phyloP scores from a whole-genome alignment of 1,140 invertebrate species.

The Tetramorium parvispinum region DNA sequence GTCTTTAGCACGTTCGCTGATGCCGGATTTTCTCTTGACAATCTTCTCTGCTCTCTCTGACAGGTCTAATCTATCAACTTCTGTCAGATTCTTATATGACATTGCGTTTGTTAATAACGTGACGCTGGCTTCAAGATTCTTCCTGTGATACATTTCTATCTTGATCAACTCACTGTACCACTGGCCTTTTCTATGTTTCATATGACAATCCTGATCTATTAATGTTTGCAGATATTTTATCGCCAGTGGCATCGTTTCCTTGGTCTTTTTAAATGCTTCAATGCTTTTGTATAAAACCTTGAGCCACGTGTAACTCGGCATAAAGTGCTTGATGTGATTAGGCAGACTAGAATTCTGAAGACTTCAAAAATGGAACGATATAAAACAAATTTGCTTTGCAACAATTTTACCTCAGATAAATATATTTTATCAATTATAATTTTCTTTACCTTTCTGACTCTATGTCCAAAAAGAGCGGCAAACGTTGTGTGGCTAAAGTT shows the following conservation, averaged over 20 bases:
- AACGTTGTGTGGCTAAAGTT: constrained; percentile 16
- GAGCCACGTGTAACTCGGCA: constrained; percentile 75
- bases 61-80: constrained; percentile 70
- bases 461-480: neutral
- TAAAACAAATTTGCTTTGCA: constrained; percentile 31
- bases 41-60: constrained; percentile 75
- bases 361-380: constrained; percentile 62
- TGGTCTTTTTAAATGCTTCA: constrained; percentile 79
- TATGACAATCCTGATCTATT: constrained; percentile 72
- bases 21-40: constrained; percentile 65
- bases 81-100: constrained; percentile 60
- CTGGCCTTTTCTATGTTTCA: constrained; percentile 65
- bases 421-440: neutral
- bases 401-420: neutral
- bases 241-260: constrained; percentile 63
- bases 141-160: constrained; percentile 78
- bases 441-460: constrained; percentile 17
- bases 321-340: constrained; percentile 76
- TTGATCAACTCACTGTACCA: constrained; percentile 80
- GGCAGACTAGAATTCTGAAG: constrained; percentile 69
- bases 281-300: constrained; percentile 80
- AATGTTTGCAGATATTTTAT: constrained; percentile 72
- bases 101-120: constrained; percentile 72
- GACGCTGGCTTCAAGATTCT: constrained; percentile 75
- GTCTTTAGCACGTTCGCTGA: constrained; percentile 35